phyloP scores from a whole-genome alignment of 2,113 vertebrate genomes.

The Phaethon lepturus region DNA sequence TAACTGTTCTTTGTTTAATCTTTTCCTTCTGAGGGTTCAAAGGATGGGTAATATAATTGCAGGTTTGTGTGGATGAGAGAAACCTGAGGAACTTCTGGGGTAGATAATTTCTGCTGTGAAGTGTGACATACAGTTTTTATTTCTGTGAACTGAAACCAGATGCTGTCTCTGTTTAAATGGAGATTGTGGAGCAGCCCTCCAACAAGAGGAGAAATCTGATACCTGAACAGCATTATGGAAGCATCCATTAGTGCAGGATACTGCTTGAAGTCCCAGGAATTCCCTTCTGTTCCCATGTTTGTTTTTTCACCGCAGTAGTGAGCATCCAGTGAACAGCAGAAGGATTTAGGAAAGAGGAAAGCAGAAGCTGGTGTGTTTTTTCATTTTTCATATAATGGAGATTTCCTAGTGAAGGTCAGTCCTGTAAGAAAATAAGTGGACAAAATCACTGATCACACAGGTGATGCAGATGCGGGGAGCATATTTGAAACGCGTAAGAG shows the following conservation, averaged over 20 bases:
- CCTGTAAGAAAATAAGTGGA: neutral
- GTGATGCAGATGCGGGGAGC: fast-evolving
- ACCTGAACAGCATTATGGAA: neutral
- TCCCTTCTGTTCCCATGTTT: neutral
- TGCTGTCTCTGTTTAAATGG: neutral
- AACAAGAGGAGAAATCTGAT: neutral
- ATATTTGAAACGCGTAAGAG: neutral
- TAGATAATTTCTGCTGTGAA: neutral
- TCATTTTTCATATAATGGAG: neutral
- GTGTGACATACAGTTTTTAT: neutral
- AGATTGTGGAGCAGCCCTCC: neutral
- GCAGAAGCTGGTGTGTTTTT: neutral
- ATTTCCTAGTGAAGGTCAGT: neutral
- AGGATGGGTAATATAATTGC: neutral
- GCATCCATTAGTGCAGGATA: neutral
- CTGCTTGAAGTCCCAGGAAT: neutral
- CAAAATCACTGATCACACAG: neutral
- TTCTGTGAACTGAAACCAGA: neutral
- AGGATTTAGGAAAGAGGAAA: neutral
- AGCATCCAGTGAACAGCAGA: neutral
- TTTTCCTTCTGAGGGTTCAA: neutral
- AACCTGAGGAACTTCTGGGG: neutral
- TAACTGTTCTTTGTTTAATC: neutral
- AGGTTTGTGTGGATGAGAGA: neutral
- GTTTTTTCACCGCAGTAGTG: neutral